phyloP scores from a whole-genome alignment of 53 echinoderm and acorn worm species.

The Apostichopus leukothele region DNA sequence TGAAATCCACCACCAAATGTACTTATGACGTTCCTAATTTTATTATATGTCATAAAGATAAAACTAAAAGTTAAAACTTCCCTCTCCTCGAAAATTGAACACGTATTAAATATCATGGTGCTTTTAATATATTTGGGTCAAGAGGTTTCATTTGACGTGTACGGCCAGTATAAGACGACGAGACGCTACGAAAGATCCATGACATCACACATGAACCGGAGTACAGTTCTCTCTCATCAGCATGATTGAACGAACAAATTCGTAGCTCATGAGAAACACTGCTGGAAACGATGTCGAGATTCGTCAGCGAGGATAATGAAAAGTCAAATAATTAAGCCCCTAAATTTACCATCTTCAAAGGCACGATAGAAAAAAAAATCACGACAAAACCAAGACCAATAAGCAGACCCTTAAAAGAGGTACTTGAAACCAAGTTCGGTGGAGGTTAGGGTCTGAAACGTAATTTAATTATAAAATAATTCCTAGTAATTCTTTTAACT shows the following conservation, averaged over 20 bases:
- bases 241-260: not conserved
- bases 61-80: slow-evolving; percentile 2
- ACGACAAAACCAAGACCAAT: too few species aligned
- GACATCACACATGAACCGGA: not conserved
- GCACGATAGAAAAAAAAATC: too few species aligned
- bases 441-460: too few species aligned
- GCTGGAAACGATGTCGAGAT: slow-evolving; percentile 11
- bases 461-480: too few species aligned
- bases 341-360: too few species aligned
- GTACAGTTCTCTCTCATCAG: not conserved
- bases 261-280: not conserved
- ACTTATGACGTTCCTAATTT: not conserved
- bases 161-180: not conserved
- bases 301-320: not conserved
- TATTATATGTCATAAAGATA: not conserved
- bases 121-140: slow-evolving; percentile 39
- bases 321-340: not conserved
- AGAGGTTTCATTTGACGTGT: slow-evolving; percentile 35
- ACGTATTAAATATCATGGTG: slow-evolving; percentile 35
- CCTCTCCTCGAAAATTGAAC: slow-evolving; percentile 24
- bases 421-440: too few species aligned
- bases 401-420: too few species aligned
- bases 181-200: not conserved
- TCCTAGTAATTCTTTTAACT: too few species aligned
- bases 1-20: not conserved